Evolutionary conservation across 2,113 vertebrate genomes (phyloP).

Genomic region (Phoxinus phoxinus): DNA sequence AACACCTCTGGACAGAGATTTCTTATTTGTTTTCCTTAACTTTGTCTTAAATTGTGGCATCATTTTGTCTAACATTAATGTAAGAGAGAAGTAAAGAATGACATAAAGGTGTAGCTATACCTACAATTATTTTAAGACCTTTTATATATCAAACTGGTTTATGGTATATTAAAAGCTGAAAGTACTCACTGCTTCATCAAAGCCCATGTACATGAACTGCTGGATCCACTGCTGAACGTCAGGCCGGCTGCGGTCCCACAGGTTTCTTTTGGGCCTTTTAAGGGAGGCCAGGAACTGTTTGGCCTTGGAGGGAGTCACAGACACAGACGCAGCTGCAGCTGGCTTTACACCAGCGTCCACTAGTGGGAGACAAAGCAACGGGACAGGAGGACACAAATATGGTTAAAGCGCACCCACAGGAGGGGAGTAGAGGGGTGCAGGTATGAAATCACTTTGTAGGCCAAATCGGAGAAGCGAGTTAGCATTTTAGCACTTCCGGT

Average conservation of each 20-base stretch:
- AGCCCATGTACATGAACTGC: conserved; percentile 93
- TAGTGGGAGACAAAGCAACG: conserved; percentile 48
- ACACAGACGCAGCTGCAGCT: conserved; percentile 72
- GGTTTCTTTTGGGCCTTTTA: conserved; percentile 83
- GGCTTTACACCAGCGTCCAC: conserved; percentile 57
- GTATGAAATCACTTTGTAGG: no score
- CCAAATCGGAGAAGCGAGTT: accelerated
- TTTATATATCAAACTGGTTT: not conserved
- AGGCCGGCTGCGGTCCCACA: conserved; percentile 88
- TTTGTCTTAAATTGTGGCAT: not conserved
- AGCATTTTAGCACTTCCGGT: no score
- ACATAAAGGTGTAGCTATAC: not conserved
- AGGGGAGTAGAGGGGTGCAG: no score
- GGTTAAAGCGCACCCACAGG: not conserved
- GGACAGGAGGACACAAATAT: not conserved
- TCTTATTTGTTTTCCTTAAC: not conserved
- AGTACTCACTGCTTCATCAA: conserved; percentile 86
- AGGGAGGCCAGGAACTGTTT: conserved; percentile 85
- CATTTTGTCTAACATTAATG: not conserved
- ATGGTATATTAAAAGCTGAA: not conserved
- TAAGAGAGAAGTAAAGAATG: not conserved
- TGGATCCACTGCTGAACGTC: conserved; percentile 97
- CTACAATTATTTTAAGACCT: not conserved
- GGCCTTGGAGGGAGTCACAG: conserved; percentile 76
- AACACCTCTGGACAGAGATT: not conserved